These are phyloP conservation scores for Mystacornis crossleyi DNA, from an alignment of 2,113 vertebrate genomes.

Conservation along the genomic window DNA sequence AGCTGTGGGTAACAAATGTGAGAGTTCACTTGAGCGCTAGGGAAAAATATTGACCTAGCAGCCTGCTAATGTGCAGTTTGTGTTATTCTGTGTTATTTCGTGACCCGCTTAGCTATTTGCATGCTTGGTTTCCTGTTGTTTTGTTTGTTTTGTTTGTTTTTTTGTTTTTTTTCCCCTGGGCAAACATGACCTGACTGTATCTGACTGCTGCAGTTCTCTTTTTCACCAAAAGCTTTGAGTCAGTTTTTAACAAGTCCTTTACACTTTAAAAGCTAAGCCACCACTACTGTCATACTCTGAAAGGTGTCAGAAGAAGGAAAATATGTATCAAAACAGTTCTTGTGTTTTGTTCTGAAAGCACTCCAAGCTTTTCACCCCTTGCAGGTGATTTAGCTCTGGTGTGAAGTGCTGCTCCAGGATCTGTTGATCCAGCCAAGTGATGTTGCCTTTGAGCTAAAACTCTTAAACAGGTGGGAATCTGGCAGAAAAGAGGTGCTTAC, in stretches of 20 bases:
- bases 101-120: conserved; percentile 24
- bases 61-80: not conserved
- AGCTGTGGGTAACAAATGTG: not conserved
- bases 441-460: not conserved
- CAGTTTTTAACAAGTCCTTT: not conserved
- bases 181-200: conserved; percentile 40
- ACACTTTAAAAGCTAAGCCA: not conserved
- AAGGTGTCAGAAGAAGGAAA: not conserved
- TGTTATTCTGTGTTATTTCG: not conserved
- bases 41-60: not conserved
- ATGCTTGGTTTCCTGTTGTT: conserved; percentile 27
- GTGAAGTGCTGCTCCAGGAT: not conserved
- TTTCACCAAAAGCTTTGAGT: conserved; percentile 20
- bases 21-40: not conserved
- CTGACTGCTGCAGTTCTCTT: conserved; percentile 52
- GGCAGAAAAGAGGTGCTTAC: not conserved
- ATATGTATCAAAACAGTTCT: not conserved
- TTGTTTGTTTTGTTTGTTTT: not conserved
- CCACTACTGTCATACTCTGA: not conserved
- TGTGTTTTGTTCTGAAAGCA: not conserved
- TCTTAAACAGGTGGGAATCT: not conserved
- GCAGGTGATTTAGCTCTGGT: not conserved
- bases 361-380: not conserved
- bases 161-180: not conserved
- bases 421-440: not conserved